phyloP scores from a whole-genome alignment of 2,113 vertebrate species.

The Pachycephala philippinensis region DNA sequence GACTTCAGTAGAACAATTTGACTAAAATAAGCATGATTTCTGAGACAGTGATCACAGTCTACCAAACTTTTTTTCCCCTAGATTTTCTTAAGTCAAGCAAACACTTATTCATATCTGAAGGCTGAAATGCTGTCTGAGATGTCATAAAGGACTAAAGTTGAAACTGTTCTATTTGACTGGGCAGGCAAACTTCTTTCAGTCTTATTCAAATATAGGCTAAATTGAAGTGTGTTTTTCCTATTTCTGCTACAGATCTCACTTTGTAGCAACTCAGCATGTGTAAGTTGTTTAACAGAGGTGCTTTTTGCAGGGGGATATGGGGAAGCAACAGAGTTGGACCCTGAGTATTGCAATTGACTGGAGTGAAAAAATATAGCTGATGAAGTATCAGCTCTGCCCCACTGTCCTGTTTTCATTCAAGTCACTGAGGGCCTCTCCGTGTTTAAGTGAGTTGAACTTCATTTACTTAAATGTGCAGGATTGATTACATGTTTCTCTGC shows the following conservation, averaged over 20 bases:
- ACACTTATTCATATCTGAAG: neutral
- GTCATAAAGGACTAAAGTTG: neutral
- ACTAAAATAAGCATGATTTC: neutral
- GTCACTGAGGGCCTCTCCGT: neutral
- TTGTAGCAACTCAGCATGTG: neutral
- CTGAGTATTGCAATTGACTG: neutral
- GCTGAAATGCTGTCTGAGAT: neutral
- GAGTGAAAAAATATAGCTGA: neutral
- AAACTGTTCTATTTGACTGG: neutral
- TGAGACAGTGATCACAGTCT: neutral
- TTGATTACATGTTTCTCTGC: neutral
- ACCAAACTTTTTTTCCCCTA: neutral
- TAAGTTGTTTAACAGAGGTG: neutral
- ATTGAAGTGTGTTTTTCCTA: neutral
- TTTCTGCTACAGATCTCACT: neutral
- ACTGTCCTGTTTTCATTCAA: neutral
- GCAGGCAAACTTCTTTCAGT: neutral
- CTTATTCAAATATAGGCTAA: neutral
- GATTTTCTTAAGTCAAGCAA: neutral
- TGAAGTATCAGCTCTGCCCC: neutral
- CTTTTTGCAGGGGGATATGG: neutral
- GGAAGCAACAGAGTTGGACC: neutral
- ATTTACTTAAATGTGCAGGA: neutral
- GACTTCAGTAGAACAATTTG: neutral
- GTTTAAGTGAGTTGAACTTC: neutral